phyloP scores from a whole-genome alignment of 2,113 vertebrate genomes.

The Chloroceryle aenea region DNA sequence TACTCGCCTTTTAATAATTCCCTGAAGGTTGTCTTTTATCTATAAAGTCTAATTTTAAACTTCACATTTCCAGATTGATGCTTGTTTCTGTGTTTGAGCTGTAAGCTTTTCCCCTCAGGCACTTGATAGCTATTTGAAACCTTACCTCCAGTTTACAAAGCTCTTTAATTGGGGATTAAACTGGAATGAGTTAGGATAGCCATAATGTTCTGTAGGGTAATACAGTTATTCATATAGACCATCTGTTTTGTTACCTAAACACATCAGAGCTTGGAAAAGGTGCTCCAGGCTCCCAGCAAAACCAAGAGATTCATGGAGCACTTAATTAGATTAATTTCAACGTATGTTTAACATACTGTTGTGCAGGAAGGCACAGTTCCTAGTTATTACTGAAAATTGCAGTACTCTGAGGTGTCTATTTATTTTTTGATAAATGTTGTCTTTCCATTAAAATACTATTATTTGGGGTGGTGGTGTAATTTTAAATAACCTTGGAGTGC shows the following conservation, averaged over 20 bases:
- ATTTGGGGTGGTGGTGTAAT: neutral
- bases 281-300: neutral
- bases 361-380: neutral
- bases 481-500: neutral
- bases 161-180: neutral
- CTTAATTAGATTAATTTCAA: constrained; percentile 18
- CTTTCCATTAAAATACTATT: neutral
- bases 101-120: neutral
- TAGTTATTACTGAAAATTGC: neutral
- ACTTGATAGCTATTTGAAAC: neutral
- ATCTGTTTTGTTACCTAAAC: neutral
- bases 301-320: neutral
- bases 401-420: rapidly evolving
- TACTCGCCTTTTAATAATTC: neutral
- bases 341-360: neutral
- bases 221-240: neutral
- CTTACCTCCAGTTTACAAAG: neutral
- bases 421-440: neutral
- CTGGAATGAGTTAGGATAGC: neutral
- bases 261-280: neutral
- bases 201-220: neutral
- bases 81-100: neutral
- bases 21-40: neutral
- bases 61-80: neutral
- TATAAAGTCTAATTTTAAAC: neutral